Conservation (phyloP, 1,140 invertebrate species). For the Papilio polytes region DNA sequence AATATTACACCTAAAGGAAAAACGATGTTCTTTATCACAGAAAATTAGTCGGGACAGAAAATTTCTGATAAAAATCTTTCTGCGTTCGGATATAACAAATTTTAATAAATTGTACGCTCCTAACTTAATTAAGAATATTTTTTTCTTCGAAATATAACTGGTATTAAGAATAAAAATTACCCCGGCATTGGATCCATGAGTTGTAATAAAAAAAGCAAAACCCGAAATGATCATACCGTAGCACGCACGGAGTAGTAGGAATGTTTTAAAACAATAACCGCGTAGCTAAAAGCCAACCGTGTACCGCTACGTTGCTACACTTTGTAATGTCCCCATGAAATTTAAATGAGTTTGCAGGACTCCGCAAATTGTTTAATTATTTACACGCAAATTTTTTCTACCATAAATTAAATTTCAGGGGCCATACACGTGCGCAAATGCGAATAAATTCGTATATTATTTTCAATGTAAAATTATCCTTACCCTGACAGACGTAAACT, state of each 20-base stretch:
- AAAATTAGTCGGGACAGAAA: slow-evolving; percentile 19
- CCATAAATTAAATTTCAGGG: not conserved
- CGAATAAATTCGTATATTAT: not conserved
- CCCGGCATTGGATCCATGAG: not conserved
- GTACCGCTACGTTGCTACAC: slow-evolving; percentile 2
- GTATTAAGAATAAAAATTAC: not conserved
- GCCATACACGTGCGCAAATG: not conserved
- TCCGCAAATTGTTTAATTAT: slow-evolving; percentile 2
- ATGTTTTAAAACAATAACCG: slow-evolving; percentile 6
- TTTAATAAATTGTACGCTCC: not conserved
- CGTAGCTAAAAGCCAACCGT: not conserved
- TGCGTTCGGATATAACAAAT: not conserved
- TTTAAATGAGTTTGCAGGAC: slow-evolving; percentile 7
- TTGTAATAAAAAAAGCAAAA: not conserved
- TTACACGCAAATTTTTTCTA: not conserved
- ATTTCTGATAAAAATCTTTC: slow-evolving; percentile 15
- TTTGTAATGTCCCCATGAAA: not conserved
- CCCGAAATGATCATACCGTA: not conserved
- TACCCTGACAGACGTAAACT: too few relatives aligned
- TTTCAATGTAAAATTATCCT: too few relatives aligned
- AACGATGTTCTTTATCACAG: slow-evolving; percentile 14
- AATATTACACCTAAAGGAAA: slow-evolving; percentile 21
- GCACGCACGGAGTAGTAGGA: slow-evolving; percentile 1
- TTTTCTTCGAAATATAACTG: too few relatives aligned
- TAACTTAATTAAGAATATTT: not conserved